Percentiles rank a stretch among this genome's conserved stretches.
phyloP scores from a whole-genome alignment of 2,113 vertebrate genomes.

The Menidia beryllina region DNA sequence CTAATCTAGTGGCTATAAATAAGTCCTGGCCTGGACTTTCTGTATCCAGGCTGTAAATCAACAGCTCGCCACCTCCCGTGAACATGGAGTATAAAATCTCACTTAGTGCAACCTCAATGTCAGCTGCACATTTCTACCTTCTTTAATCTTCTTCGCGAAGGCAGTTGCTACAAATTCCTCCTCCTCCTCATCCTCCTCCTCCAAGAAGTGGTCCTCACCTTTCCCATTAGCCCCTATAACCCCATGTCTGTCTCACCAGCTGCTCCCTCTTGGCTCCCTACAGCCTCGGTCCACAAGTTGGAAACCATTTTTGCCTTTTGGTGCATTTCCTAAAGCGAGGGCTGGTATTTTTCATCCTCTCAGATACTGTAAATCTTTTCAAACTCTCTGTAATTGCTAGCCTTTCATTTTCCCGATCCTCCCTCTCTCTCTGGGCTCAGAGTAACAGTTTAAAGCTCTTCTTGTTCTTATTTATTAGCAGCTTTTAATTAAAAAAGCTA shows the following conservation, averaged over 20 bases:
- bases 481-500: too few species aligned
- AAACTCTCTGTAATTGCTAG: background rate
- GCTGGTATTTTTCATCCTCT: background rate
- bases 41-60: constrained; percentile 27
- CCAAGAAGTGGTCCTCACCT: background rate
- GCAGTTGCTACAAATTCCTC: background rate
- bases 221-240: constrained; percentile 6
- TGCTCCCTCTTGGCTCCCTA: constrained; percentile 36
- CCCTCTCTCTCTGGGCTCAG: too few species aligned
- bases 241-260: constrained; percentile 32
- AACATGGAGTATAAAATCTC: constrained; percentile 6
- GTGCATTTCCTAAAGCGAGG: constrained; percentile 10
- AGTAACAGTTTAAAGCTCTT: too few species aligned
- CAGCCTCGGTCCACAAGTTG: constrained; percentile 1
- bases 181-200: constrained; percentile 6
- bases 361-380: background rate
- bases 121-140: constrained; percentile 7
- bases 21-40: constrained; percentile 4
- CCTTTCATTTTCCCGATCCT: background rate
- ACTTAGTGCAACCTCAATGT: background rate
- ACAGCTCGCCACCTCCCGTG: background rate
- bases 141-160: background rate
- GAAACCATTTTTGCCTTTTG: constrained; percentile 19
- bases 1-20: constrained; percentile 24
- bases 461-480: too few species aligned